Base-by-base conservation (phyloP, 2,113 vertebrate genomes). In the Solea senegalensis region DNA sequence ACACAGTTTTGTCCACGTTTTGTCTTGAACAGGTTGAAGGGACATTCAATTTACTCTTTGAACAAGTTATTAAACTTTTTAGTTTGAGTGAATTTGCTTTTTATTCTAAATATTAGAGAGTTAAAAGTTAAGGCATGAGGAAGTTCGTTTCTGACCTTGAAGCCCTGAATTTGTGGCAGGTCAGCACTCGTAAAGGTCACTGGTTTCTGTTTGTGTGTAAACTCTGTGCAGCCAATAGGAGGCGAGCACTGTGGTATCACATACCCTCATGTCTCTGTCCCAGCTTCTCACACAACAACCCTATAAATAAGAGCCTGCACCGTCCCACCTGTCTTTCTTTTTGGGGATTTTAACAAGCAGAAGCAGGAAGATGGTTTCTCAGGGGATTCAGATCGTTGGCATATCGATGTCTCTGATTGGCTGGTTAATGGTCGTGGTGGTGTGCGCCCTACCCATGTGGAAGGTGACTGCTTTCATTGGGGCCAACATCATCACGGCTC, bases 381-480 rank as follows among this genome's bases (percentile, higher is more conserved):
- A 91, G 81, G 92, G 93, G 59, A 70, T 94, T 72, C 93, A 94
- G 84, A 79, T 93, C 5, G 77, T 87, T 0, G 92, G 90, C 3
- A 75, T 93, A 4, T 26, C 81, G 1, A 65, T 91, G 76, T 79
- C 84, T 1, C 2, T 88, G 27, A 65, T 91, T 8, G 94, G 93
- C 54, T 94, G 91, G 90, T 51, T 94, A 15, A 59, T 92, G 82
- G 91, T 80, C 12, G 78, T 92, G 3, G 44, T 89, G 0, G 86
- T 88, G 16, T 94, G 93, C 10, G 90, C 82, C 1, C 21, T 94
- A 65, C 94, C 97, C 50, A 89, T 89, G 89, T 93, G 93, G 93
- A 94, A 78, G 78, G 93, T 94, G 15, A 86, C 90, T 0, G 93
- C 93, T 0, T 94, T 92, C 45, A 50, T 94, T 0, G 93, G 93